phyloP scores from a whole-genome alignment of 2,888 invertebrate species.

The Rutpela maculata region DNA sequence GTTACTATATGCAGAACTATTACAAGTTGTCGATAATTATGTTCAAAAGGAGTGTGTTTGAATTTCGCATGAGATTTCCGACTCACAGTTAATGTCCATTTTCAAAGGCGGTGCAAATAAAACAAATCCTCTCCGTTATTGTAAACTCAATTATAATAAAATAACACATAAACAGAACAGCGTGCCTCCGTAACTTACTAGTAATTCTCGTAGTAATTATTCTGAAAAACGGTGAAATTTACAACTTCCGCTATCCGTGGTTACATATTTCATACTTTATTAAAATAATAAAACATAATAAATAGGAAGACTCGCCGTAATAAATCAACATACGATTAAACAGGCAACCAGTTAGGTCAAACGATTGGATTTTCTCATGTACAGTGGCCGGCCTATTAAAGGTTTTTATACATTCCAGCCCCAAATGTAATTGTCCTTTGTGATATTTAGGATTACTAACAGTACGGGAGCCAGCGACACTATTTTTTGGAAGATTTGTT shows the following conservation, averaged over 20 bases:
- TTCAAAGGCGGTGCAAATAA: constrained; percentile 5
- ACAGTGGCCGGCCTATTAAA: constrained; percentile 12
- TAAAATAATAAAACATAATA: constrained; percentile 42
- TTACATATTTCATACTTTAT: constrained; percentile 46
- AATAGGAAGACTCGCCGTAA: constrained; percentile 34
- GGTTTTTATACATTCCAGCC: background rate
- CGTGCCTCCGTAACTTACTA: constrained; percentile 9
- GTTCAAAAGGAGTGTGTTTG: too few species aligned
- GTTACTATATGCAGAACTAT: too few species aligned
- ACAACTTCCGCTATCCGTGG: constrained; percentile 45
- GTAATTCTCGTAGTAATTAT: constrained; percentile 1
- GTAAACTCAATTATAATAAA: constrained; percentile 7
- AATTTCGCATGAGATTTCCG: too few species aligned
- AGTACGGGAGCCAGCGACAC: too few species aligned
- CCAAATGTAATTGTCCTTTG: too few species aligned
- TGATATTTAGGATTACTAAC: too few species aligned
- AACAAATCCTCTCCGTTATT: constrained; percentile 18
- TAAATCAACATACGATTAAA: constrained; percentile 41
- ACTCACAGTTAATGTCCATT: too few species aligned
- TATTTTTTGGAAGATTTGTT: too few species aligned
- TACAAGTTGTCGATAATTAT: too few species aligned
- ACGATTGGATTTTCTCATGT: constrained; percentile 10
- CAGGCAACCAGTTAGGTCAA: constrained; percentile 29
- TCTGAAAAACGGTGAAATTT: constrained; percentile 30
- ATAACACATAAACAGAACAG: constrained; percentile 22